Percentiles rank a stretch among this genome's conserved stretches.
Evolutionary conservation across 1,140 invertebrate species (phyloP).

Genomic region (Homarus americanus): DNA sequence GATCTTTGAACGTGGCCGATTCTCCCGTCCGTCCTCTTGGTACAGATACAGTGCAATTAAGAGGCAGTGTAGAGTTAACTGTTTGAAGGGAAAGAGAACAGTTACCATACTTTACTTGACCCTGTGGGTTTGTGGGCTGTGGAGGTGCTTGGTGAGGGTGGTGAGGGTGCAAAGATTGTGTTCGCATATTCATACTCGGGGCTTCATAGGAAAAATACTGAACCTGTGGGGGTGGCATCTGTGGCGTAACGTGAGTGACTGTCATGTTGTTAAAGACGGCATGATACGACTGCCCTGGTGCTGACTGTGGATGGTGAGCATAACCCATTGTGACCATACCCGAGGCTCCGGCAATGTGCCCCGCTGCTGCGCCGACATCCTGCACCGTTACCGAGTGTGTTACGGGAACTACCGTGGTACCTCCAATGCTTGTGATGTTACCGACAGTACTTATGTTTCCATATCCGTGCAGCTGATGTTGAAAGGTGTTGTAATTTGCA

Average conservation of each 20-base stretch:
- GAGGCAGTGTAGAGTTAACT: conserved; percentile 7
- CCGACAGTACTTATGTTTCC: conserved; percentile 14
- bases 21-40: background rate
- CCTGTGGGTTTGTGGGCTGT: background rate
- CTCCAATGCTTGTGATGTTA: background rate
- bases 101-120: background rate
- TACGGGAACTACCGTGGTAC: background rate
- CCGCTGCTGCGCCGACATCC: background rate
- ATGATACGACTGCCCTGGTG: conserved; percentile 18
- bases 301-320: conserved; percentile 38
- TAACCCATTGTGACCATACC: conserved; percentile 26
- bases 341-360: background rate
- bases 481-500: conserved; percentile 42
- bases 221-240: conserved; percentile 25
- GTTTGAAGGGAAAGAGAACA: conserved; percentile 20
- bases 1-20: background rate
- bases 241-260: conserved; percentile 34
- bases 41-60: background rate
- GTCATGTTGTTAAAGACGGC: conserved; percentile 40
- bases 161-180: conserved; percentile 36
- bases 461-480: conserved; percentile 55
- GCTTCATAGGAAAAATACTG: conserved; percentile 48
- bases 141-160: background rate
- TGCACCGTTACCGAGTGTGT: conserved; percentile 18
- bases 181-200: conserved; percentile 21